These are phyloP conservation scores for Catostylus mosaicus DNA, from an alignment of 30 jellyfish, hydroid and myxozoan genomes.

Conservation along the genomic window DNA sequence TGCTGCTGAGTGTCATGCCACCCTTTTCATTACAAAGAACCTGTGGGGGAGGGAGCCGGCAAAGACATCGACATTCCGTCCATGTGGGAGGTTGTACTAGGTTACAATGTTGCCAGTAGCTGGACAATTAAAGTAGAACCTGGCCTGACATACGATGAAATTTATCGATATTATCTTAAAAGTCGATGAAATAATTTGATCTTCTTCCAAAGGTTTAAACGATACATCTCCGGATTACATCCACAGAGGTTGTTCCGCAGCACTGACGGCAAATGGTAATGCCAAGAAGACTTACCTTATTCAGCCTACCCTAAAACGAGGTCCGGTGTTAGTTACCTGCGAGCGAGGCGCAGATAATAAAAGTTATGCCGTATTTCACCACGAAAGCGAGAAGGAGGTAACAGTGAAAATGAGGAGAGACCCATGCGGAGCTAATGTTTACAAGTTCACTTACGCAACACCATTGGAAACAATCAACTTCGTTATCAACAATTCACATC, in stretches of 20 bases:
- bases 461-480: background rate
- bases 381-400: background rate
- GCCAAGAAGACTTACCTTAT: background rate
- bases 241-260: background rate
- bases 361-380: conserved; percentile 8
- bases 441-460: background rate
- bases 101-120: background rate
- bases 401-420: background rate
- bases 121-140: too few relatives aligned
- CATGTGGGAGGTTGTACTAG: background rate
- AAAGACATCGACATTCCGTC: background rate
- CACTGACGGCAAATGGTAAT: conserved; percentile 18
- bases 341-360: background rate
- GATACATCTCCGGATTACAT: background rate
- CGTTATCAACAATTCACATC: conserved; percentile 10
- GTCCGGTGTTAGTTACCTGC: background rate
- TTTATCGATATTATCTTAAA: too few relatives aligned
- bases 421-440: background rate
- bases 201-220: background rate
- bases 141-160: too few relatives aligned
- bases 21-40: too few relatives aligned
- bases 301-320: conserved; percentile 9
- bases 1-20: too few relatives aligned
- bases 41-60: background rate
- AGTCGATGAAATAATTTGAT: background rate